phyloP scores from a whole-genome alignment of 2,888 invertebrate species.

The Drosophila planitibia region DNA sequence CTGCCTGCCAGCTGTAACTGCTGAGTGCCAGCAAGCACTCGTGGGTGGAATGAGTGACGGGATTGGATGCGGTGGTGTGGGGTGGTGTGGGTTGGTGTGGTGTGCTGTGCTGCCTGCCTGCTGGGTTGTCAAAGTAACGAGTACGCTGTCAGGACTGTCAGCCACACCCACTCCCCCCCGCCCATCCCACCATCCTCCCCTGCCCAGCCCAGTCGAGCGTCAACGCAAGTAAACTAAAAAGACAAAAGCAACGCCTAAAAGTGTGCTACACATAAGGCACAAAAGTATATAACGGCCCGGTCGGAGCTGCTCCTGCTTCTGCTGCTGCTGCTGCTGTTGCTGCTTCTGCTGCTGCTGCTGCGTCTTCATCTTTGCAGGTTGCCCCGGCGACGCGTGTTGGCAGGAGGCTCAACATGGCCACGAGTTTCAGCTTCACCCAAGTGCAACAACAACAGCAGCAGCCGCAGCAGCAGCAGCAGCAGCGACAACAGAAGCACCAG shows the following conservation, averaged over 20 bases:
- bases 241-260: constrained; percentile 79
- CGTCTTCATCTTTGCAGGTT: constrained; percentile 65
- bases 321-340: constrained; percentile 29
- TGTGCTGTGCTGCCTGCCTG: constrained; percentile 13
- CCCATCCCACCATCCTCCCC: neutral
- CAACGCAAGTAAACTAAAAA: constrained; percentile 63
- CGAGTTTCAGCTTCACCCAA: constrained; percentile 56
- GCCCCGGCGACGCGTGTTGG: constrained; percentile 32
- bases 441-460: constrained; percentile 69
- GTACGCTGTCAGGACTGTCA: constrained; percentile 76
- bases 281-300: constrained; percentile 67
- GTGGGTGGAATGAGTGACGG: neutral
- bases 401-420: constrained; percentile 62
- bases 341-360: constrained; percentile 53
- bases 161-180: constrained; percentile 39
- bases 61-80: neutral
- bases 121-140: constrained; percentile 77
- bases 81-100: neutral
- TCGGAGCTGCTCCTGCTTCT: constrained; percentile 27
- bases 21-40: neutral
- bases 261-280: constrained; percentile 73
- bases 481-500: constrained; percentile 7
- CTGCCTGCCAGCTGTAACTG: constrained; percentile 8
- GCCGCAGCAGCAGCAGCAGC: constrained; percentile 14
- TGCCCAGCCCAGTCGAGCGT: constrained; percentile 25